Conservation (phyloP, 2,113 vertebrate species). For the Saguinus midas region DNA sequence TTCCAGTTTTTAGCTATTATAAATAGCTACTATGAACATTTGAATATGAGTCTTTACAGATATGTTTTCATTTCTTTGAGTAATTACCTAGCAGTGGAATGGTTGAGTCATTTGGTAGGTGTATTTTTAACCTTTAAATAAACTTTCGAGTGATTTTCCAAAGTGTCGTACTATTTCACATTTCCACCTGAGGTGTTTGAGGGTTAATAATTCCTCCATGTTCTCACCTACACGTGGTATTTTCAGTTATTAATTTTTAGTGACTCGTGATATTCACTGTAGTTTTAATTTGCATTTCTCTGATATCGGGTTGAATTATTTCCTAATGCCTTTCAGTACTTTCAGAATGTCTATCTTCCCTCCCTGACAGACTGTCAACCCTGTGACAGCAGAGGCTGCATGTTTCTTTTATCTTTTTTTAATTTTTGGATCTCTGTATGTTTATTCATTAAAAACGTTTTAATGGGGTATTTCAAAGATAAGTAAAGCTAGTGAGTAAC, state of each 20-base stretch:
- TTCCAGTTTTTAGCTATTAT: background rate
- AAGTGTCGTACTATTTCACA: background rate
- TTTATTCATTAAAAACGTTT: slow-evolving; percentile 1
- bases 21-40: background rate
- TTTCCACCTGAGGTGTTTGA: background rate
- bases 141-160: background rate
- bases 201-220: background rate
- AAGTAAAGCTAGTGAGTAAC: background rate
- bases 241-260: background rate
- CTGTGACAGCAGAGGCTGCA: background rate
- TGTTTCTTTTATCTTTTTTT: background rate
- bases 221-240: background rate
- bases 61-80: background rate
- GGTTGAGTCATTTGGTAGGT: background rate
- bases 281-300: background rate
- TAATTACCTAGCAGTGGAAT: background rate
- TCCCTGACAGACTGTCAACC: background rate
- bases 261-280: background rate
- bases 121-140: background rate
- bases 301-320: background rate
- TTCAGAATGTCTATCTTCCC: background rate
- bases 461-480: background rate
- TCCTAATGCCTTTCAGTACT: background rate
- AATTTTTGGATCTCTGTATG: background rate
- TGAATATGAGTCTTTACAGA: background rate